These are phyloP conservation scores for Aphelocoma californica DNA, from an alignment of 2,797 vertebrate genomes.

Conservation along the genomic window DNA sequence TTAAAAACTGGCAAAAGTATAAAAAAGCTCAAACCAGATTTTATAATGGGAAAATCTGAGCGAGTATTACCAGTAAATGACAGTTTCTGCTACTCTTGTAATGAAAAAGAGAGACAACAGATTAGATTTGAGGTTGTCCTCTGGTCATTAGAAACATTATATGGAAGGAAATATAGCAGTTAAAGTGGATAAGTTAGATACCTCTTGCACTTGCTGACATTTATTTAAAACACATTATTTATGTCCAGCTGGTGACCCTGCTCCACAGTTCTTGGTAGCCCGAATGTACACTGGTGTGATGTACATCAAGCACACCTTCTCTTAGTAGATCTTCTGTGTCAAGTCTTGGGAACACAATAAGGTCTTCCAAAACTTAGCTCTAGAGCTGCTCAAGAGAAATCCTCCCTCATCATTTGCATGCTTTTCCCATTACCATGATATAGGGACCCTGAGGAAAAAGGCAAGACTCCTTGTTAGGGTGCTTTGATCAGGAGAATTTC, in stretches of 20 bases:
- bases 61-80: neutral
- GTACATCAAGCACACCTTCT: neutral
- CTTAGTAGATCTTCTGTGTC: neutral
- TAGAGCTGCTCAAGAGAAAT: neutral
- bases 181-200: neutral
- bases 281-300: neutral
- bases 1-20: neutral
- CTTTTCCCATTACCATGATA: neutral
- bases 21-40: neutral
- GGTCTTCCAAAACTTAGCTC: neutral
- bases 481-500: neutral
- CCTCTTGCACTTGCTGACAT: neutral
- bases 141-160: neutral
- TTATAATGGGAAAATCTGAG: neutral
- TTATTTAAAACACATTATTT: neutral
- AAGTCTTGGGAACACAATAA: neutral
- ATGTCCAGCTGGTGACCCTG: neutral
- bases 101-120: neutral
- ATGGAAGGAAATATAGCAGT: neutral
- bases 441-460: neutral
- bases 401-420: neutral
- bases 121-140: neutral
- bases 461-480: neutral
- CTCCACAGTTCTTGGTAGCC: neutral
- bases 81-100: neutral